Evolutionary conservation across 2,113 vertebrate species (phyloP).

Genomic region (Phasianus colchicus): DNA sequence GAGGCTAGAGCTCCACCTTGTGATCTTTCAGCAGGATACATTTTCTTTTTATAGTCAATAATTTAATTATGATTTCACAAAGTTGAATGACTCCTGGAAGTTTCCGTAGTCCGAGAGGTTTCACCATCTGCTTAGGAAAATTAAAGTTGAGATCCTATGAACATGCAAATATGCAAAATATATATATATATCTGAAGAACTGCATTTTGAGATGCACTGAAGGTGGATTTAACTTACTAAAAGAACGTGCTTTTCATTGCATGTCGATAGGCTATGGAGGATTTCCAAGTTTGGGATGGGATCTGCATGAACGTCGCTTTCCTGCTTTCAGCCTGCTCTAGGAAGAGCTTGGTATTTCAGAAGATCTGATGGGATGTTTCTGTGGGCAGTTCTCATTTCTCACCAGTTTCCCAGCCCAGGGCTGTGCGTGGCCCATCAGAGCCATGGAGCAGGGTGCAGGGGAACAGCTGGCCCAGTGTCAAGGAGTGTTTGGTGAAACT

Average conservation of each 20-base stretch:
- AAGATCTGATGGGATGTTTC: neutral
- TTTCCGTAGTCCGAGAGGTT: neutral
- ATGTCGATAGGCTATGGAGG: rapidly evolving
- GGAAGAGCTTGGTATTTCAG: neutral
- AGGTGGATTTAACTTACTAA: neutral
- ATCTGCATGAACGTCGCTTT: neutral
- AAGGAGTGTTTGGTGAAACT: neutral
- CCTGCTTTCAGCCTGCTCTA: neutral
- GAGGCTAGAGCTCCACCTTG: slow-evolving; percentile 88
- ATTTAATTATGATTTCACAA: slow-evolving; percentile 67
- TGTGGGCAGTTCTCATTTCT: neutral
- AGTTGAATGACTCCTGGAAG: slow-evolving; percentile 30
- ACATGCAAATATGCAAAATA: neutral
- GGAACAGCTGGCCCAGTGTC: too few species aligned
- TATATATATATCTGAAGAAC: neutral
- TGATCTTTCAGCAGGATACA: slow-evolving; percentile 82
- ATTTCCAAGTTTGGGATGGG: neutral
- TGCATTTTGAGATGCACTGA: neutral
- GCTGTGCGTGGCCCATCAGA: neutral
- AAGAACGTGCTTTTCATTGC: neutral
- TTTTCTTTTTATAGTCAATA: slow-evolving; percentile 72
- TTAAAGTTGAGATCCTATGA: neutral
- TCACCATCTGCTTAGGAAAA: neutral
- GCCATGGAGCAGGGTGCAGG: too few species aligned
- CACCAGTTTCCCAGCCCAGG: rapidly evolving